Conservation (phyloP, 2,888 invertebrate species). For the Vandiemenella viatica region DNA sequence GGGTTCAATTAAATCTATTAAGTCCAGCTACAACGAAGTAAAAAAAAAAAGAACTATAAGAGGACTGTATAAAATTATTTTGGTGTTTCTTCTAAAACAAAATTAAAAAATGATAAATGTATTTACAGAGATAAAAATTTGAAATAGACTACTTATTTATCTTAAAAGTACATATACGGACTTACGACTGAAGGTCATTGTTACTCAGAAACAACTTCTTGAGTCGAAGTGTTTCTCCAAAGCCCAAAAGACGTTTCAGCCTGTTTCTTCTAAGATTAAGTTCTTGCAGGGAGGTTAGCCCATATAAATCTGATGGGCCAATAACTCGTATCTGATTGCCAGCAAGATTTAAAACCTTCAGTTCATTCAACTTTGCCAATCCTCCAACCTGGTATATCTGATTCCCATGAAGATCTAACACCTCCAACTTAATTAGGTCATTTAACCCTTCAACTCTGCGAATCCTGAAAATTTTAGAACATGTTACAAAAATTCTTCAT, state of each 20-base stretch:
- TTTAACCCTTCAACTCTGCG: constrained; percentile 63
- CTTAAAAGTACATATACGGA: constrained; percentile 8
- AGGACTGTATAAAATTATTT: no score
- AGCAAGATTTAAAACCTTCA: constrained; percentile 84
- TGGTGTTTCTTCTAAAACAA: no score
- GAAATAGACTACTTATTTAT: no score
- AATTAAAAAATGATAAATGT: no score
- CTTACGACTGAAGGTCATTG: constrained; percentile 54
- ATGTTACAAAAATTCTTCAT: neutral
- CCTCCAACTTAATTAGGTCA: constrained; percentile 61
- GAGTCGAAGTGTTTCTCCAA: constrained; percentile 58
- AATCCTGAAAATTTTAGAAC: constrained; percentile 39
- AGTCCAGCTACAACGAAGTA: no score
- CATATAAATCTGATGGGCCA: constrained; percentile 59
- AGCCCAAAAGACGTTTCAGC: constrained; percentile 62
- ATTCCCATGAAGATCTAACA: constrained; percentile 86
- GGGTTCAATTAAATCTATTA: no score
- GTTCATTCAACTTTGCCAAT: constrained; percentile 48
- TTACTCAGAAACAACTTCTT: constrained; percentile 71
- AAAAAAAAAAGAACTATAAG: no score
- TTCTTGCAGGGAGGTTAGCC: constrained; percentile 64
- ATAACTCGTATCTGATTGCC: constrained; percentile 76
- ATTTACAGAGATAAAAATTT: no score
- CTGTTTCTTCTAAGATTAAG: constrained; percentile 78
- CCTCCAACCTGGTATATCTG: constrained; percentile 62